phyloP scores from a whole-genome alignment of 2,113 vertebrate genomes.

The Sinocyclocheilus anophthalmus region DNA sequence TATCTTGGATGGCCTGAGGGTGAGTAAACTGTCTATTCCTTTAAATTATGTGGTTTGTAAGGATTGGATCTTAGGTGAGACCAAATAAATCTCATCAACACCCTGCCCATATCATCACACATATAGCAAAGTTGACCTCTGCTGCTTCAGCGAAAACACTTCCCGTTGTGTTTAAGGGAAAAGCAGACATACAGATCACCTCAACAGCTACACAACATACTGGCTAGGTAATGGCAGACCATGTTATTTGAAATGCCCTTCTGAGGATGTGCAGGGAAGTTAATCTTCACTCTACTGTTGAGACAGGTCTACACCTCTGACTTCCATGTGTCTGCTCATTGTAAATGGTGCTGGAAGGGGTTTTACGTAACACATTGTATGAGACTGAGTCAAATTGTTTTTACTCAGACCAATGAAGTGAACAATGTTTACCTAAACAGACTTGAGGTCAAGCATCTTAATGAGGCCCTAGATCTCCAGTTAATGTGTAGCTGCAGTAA shows the following conservation, averaged over 20 bases:
- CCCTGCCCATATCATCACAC: not conserved
- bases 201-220: not conserved
- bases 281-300: slow-evolving; percentile 5
- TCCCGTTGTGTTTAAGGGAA: not conserved
- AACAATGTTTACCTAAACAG: slow-evolving; percentile 29
- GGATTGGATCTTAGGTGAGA: not conserved
- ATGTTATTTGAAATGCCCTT: not conserved
- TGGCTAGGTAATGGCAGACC: not conserved
- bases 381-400: not conserved
- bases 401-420: not conserved
- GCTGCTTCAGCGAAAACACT: slow-evolving; percentile 11
- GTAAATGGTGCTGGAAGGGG: not conserved
- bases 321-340: not conserved
- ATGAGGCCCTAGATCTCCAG: slow-evolving; percentile 21
- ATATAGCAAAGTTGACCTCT: not conserved
- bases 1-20: not conserved
- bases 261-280: not conserved
- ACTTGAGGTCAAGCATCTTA: slow-evolving; percentile 34
- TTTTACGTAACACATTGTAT: not conserved
- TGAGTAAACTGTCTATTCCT: not conserved
- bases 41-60: not conserved
- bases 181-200: not conserved
- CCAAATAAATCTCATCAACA: slow-evolving; percentile 17
- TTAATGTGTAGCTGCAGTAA: slow-evolving; percentile 41
- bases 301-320: not conserved